phyloP scores from a whole-genome alignment of 2,113 vertebrate genomes.

The Trachemys scripta region DNA sequence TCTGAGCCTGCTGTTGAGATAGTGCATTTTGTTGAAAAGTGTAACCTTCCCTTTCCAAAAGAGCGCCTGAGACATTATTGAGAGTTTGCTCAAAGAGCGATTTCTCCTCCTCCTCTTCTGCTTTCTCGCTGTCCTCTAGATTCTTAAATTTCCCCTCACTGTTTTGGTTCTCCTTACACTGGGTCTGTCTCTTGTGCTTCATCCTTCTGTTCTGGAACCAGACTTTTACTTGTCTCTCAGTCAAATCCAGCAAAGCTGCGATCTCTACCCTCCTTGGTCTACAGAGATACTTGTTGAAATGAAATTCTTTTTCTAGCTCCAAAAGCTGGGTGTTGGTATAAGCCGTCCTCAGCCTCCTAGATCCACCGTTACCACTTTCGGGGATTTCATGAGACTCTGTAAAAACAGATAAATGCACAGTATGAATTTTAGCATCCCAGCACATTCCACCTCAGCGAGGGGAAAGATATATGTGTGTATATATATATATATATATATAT shows the following conservation, averaged over 20 bases:
- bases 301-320: conserved; percentile 99
- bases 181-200: conserved; percentile 98
- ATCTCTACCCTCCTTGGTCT: conserved; percentile 97
- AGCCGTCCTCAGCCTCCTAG: conserved; percentile 94
- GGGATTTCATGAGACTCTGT: conserved; percentile 91
- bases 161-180: conserved; percentile 96
- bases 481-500: conserved; percentile 30
- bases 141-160: conserved; percentile 88
- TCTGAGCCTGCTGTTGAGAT: conserved; percentile 88
- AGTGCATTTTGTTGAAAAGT: conserved; percentile 91
- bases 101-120: conserved; percentile 87
- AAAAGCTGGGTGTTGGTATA: conserved; percentile 98
- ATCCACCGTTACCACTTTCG: conserved; percentile 86
- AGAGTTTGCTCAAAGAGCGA: conserved; percentile 87
- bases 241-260: conserved; percentile 93
- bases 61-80: conserved; percentile 84
- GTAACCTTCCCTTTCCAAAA: conserved; percentile 91
- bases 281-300: conserved; percentile 99
- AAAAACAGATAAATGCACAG: conserved; percentile 76
- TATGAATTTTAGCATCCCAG: conserved; percentile 73
- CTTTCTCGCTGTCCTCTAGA: conserved; percentile 86
- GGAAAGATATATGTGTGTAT: conserved; percentile 48
- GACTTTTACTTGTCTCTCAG: conserved; percentile 98
- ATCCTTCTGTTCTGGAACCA: conserved; percentile 99
- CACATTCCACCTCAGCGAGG: conserved; percentile 28